Base-by-base conservation (phyloP, 2,113 vertebrate species). In the Alaudala cheleensis region DNA sequence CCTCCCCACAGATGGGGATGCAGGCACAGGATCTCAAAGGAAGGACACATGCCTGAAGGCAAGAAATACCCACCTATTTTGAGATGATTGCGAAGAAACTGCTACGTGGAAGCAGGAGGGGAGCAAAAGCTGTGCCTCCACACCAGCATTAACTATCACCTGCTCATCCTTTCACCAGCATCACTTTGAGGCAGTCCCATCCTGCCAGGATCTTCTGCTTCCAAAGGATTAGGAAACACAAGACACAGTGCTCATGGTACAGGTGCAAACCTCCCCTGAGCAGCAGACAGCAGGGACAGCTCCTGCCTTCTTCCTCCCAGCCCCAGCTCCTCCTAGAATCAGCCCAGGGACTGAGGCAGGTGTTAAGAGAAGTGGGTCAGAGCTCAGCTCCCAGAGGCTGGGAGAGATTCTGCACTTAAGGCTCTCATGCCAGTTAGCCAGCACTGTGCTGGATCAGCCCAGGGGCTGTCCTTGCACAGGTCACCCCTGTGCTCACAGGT, bases 201-300 rank as follows among this genome's bases (percentile, higher is more conserved):
- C 47, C 70, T 45, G 29, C 82, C 54, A 42, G 54, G 8, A 64
- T 23, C 33, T 34, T 82, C 49, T 7, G 3, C 70, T 66, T 65
- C 66, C 40, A 49, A 34, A 23, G 28, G 60, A 56, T 37, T 18
- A 34, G 54, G 54, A 57, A 54, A 14, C 11, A 37, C 10, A 37
- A 31, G 57, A 57, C 1, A 1, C 33, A 12, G 23, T 0, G 9
- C 2, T 0, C 0, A 0, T 1, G 40, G 70, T 14, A 34, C 34
- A 56, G 67, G 60, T 24, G 56, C 86, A 81, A 58, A 73, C n/a
- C 70, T 40, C 16, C 49, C 54, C 53, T 12, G 37, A 60, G 47
- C 47, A 47, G 74, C 66, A 86, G 50, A 74, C 64, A 40, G 71
- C 57, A 34, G 0, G 0, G 34, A 10, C 67, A 70, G 49, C 74